Evolutionary conservation across 2,113 vertebrate species (phyloP), one percentile per base, ranked within the genome.

Genomic region (Aspiorhynchus laticeps): DNA sequence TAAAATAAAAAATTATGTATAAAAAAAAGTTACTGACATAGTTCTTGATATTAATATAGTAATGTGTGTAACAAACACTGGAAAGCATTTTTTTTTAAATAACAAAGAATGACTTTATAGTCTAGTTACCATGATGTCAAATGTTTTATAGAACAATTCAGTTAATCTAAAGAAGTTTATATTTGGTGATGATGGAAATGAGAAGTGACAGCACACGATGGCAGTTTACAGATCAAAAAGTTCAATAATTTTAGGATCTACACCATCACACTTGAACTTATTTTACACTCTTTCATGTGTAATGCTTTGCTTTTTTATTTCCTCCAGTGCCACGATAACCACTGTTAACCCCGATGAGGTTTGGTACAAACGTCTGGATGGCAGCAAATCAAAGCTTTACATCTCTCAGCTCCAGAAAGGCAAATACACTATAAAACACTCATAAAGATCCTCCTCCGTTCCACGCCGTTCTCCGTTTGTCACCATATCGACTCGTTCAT

Each of bases 381-480:
- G 96, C 94, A 97, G 95, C 95, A 97, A 97, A 91, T 97, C 97
- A 84, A 97, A 97, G 93, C 94, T 97, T 73, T 97, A 97, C 90
- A 96, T 97, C 94, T 97, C 97, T 81, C 96, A 97, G 90, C 95
- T 97, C 80, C 97, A 97, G 92, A 97, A 97, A 95, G 97, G 96
- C 93, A 97, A 97, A 95, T 97, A 97, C 67, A 96, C 96, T 89
- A 97, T 97, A 94, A 97, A 97, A 90, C 96, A 97, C 84, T 61
- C 88, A 48, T 93, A 86, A 88, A 8, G 41, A 1, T 7, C 53
- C 31, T n/a, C 24, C 19, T 24, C 26, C 36, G 2, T 12, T n/a
- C 53, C 3, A 38, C 21, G 24, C 31, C 36, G 21, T 8, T 24
- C 77, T 38, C 33, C 36, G 36, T 41, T 41, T 61, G 77, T 80